Conservation (phyloP, 2,888 invertebrate genomes). For the Leptopilina myrica region DNA sequence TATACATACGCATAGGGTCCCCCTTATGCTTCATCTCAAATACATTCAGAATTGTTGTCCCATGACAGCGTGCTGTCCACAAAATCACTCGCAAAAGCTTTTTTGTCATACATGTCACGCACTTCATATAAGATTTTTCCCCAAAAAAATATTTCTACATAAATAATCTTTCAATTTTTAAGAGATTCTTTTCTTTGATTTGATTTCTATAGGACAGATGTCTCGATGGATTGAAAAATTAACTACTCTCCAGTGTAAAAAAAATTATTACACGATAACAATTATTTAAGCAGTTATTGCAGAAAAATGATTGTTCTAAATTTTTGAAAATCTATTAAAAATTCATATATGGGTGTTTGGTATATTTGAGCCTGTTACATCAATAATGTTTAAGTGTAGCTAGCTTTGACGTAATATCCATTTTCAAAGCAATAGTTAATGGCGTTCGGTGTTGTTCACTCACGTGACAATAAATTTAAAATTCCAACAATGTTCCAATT, state of each 20-base stretch:
- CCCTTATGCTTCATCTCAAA: slow-evolving; percentile 11
- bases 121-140: background rate
- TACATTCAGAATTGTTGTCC: slow-evolving; percentile 11
- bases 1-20: background rate
- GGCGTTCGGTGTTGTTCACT: background rate
- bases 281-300: too few relatives aligned
- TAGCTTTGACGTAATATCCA: slow-evolving; percentile 8
- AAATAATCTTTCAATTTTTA: background rate
- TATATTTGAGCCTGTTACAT: slow-evolving; percentile 20
- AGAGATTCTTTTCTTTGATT: background rate
- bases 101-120: background rate
- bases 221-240: too few relatives aligned
- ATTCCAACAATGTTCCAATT: background rate
- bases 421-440: slow-evolving; percentile 27
- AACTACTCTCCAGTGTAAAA: too few relatives aligned
- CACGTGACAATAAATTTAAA: slow-evolving; percentile 10
- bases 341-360: background rate
- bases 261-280: too few relatives aligned
- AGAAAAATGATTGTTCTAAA: background rate
- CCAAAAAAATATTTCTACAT: background rate
- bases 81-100: background rate
- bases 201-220: background rate
- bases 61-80: slow-evolving; percentile 23
- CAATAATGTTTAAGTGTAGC: slow-evolving; percentile 4
- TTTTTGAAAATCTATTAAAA: background rate